Evolutionary conservation across 2,113 vertebrate genomes (phyloP), one percentile per base, ranked within the genome.

Genomic region (Podarcis raffonei): DNA sequence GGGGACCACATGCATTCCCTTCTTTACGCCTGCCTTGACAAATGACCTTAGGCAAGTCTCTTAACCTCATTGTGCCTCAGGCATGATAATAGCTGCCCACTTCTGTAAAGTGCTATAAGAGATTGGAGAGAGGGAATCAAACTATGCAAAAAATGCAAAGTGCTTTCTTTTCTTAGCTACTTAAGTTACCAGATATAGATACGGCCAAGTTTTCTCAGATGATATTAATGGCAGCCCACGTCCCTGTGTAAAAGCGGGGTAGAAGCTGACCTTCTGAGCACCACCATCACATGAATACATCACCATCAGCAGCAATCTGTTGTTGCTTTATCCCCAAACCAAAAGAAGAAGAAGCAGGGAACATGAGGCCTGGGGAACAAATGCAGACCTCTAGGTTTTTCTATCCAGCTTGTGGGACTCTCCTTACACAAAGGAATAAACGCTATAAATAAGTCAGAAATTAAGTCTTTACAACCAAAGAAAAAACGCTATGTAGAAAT

Each of bases 61-160:
- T 85, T 81, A 76, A 72, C 15, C n/a, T 59, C 53, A 35, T 35
- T 87, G 4, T 42, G 59, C 22, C 32, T 79, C 82, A 0, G 8
- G 72, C 39, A 32, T 69, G 87, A n/a, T 0, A 0, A 32, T 72
- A 76, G 79, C 81, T 76, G 82, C 42, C 66, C 75, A 83, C 71
- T 71, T 77, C 81, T 42, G 77, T 15, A 35, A 87, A 89, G 84
- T 57, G 6, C 23, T 90, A 78, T 79, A 25, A 86, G 8, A 79
- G 37, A 66, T 86, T 77, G 20, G 53, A 59, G 16, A 4, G 30
- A 27, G 6, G 20, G 16, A n/a, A 20, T n/a, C 20, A 53, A 48
- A 76, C 4, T 78, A 39, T 78, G 2, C 53, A 82, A 32, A 35
- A 35, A 86, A 87, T 78, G 4, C 84, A 53, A 84, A 74, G 71